phyloP scores from a whole-genome alignment of 2,113 vertebrate genomes.

The Poeciliopsis turrubarensis region DNA sequence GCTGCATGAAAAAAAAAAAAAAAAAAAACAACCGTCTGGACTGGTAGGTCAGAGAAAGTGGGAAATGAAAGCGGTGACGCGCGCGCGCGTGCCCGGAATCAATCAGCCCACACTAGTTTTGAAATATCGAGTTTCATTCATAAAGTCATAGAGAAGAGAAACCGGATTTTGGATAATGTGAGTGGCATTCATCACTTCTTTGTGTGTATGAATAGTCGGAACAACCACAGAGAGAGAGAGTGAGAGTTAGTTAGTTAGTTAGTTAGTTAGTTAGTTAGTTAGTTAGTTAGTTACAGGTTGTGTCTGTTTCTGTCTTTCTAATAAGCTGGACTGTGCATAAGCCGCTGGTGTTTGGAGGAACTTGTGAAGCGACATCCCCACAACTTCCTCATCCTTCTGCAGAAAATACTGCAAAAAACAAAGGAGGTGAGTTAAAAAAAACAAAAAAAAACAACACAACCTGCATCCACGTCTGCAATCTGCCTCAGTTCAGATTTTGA shows the following conservation, averaged over 20 bases:
- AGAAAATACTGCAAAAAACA: slow-evolving; percentile 89
- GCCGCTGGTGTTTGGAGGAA: slow-evolving; percentile 96
- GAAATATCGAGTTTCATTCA: slow-evolving; percentile 6
- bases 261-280: too few species aligned
- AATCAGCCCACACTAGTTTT: not conserved
- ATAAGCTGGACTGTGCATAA: slow-evolving; percentile 91
- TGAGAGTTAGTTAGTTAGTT: not conserved
- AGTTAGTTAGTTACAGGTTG: not conserved
- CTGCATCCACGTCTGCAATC: accelerated
- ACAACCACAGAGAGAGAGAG: not conserved
- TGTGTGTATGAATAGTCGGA: not conserved
- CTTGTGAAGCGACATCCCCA: slow-evolving; percentile 88
- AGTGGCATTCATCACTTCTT: not conserved
- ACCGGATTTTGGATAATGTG: accelerated
- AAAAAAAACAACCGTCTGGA: not conserved
- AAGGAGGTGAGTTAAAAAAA: slow-evolving; percentile 78
- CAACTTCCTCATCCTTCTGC: slow-evolving; percentile 92
- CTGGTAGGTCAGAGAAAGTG: slow-evolving; percentile 3
- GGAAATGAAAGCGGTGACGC: slow-evolving; percentile 61
- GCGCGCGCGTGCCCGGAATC: not conserved
- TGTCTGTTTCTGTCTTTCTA: slow-evolving; percentile 25
- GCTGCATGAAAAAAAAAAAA: not conserved
- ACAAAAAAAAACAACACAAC: not conserved
- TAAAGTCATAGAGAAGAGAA: not conserved
- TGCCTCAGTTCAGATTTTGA: not conserved